phyloP scores from a whole-genome alignment of 2,888 invertebrate species.

The Abscondita cerata region DNA sequence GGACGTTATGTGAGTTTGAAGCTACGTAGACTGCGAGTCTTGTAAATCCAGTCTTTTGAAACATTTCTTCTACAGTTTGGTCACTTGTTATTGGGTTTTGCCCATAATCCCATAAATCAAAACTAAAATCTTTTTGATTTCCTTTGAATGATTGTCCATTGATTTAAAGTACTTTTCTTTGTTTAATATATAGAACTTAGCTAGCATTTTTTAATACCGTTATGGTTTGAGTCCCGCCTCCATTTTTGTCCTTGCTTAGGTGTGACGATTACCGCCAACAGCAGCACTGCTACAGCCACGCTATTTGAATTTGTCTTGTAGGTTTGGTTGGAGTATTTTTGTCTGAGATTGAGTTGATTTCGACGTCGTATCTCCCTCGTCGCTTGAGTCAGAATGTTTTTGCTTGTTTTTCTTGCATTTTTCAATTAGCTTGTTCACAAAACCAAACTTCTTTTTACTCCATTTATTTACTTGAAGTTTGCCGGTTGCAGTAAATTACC shows the following conservation, averaged over 20 bases:
- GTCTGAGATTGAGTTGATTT: background rate
- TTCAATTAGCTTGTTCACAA: background rate
- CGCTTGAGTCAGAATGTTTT: background rate
- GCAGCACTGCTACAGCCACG: slow-evolving; percentile 1
- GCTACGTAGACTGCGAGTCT: background rate
- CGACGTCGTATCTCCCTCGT: background rate
- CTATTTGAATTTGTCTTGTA: background rate
- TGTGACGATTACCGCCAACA: background rate
- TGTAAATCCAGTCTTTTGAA: background rate
- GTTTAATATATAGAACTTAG: background rate
- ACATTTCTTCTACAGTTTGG: slow-evolving; percentile 6
- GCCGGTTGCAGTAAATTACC: too few relatives aligned
- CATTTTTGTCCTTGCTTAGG: slow-evolving; percentile 13
- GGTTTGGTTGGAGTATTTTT: background rate
- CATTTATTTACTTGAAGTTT: too few relatives aligned
- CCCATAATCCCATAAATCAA: slow-evolving; percentile 4
- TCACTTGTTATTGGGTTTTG: background rate
- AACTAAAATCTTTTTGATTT: background rate
- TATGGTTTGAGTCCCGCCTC: background rate
- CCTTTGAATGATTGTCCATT: slow-evolving; percentile 1
- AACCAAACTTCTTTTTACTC: background rate
- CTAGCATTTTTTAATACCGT: slow-evolving; percentile 1
- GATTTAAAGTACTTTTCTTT: background rate
- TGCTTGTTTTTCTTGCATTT: background rate
- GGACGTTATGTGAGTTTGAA: too few relatives aligned